phyloP scores from a whole-genome alignment of 2,888 invertebrate genomes.

The Harpalus rubripes region DNA sequence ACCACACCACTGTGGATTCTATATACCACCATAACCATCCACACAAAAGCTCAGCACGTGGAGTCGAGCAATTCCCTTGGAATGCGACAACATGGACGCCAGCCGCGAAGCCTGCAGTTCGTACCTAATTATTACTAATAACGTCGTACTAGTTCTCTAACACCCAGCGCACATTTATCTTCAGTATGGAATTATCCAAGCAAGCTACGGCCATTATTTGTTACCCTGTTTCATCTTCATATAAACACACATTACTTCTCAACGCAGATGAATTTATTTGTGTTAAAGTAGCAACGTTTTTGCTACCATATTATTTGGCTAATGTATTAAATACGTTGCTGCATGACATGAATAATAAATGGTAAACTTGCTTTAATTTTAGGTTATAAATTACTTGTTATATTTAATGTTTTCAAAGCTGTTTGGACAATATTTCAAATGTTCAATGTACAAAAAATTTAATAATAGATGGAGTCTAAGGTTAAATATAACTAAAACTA shows the following conservation, averaged over 20 bases:
- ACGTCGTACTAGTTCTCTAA: constrained; percentile 3
- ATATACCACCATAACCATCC: not conserved
- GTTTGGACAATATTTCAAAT: not conserved
- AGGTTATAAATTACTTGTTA: not conserved
- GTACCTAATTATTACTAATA: constrained; percentile 49
- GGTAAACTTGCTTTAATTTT: not conserved
- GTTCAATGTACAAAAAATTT: not conserved
- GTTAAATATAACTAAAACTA: too few species aligned
- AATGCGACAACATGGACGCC: constrained; percentile 26
- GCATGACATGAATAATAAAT: constrained; percentile 3
- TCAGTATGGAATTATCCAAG: constrained; percentile 36
- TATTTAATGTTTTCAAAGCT: not conserved
- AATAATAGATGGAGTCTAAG: too few species aligned
- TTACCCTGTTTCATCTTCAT: constrained; percentile 8
- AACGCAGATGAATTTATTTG: not conserved
- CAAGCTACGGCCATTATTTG: constrained; percentile 3
- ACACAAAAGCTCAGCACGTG: constrained; percentile 12
- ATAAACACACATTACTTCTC: constrained; percentile 1
- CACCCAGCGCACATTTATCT: constrained; percentile 39
- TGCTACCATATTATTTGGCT: not conserved
- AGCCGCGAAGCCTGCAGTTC: constrained; percentile 5
- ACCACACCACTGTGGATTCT: not conserved
- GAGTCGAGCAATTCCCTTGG: constrained; percentile 12
- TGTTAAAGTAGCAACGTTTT: not conserved
- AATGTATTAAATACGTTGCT: not conserved